These are phyloP conservation scores for Furnarius figulus DNA, from an alignment of 2,113 vertebrate genomes.

Conservation along the genomic window DNA sequence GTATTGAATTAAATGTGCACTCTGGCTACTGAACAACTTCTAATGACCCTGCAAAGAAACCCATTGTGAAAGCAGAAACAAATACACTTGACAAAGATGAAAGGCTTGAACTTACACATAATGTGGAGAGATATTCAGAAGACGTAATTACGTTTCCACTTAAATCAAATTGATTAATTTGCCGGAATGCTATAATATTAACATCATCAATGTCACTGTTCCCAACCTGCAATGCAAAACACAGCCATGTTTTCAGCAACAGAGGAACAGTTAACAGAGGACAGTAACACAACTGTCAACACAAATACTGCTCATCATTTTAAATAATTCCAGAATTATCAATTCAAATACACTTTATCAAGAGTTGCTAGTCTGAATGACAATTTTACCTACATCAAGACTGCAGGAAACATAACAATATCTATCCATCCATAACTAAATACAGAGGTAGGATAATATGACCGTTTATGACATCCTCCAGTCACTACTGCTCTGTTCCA, in stretches of 20 bases:
- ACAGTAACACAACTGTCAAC: not conserved
- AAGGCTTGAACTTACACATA: conserved; percentile 82
- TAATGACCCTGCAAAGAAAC: not conserved
- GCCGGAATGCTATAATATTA: conserved; percentile 95
- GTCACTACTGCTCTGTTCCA: not conserved
- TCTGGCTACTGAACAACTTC: not conserved
- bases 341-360: not conserved
- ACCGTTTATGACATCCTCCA: not conserved
- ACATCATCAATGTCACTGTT: conserved; percentile 89
- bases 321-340: not conserved
- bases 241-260: not conserved
- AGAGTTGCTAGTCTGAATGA: not conserved
- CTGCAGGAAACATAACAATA: not conserved
- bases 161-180: conserved; percentile 96
- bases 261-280: not conserved
- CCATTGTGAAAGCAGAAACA: not conserved
- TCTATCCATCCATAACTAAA: not conserved
- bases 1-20: not conserved
- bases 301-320: not conserved
- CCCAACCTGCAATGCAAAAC: conserved; percentile 79
- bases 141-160: conserved; percentile 94
- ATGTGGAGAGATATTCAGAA: conserved; percentile 88
- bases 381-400: not conserved
- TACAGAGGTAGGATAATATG: not conserved
- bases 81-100: not conserved